Conservation (phyloP, 2,113 vertebrate genomes). For the Centropus unirufus region DNA sequence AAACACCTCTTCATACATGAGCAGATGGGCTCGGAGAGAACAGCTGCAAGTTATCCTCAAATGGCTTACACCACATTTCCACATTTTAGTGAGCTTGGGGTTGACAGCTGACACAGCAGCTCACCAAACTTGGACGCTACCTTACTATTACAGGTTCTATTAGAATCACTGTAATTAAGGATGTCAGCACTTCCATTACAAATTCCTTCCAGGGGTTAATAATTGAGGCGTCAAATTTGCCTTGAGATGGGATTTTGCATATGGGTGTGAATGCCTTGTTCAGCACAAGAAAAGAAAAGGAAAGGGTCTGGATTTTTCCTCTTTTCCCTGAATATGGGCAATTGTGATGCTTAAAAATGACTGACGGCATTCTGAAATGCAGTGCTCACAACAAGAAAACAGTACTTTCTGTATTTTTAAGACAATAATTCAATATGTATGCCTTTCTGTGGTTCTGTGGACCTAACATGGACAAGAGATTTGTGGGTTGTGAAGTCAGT, state of each 20-base stretch:
- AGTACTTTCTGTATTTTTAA: background rate
- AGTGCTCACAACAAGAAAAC: background rate
- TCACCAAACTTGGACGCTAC: background rate
- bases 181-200: background rate
- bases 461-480: accelerated
- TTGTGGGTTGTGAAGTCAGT: background rate
- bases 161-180: conserved; percentile 19
- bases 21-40: background rate
- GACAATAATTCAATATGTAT: background rate
- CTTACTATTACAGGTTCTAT: conserved; percentile 10
- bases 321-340: background rate
- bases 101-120: background rate
- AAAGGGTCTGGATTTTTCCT: background rate
- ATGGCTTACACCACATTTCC: background rate
- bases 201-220: background rate
- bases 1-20: conserved; percentile 9
- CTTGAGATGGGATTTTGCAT: background rate
- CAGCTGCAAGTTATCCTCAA: background rate
- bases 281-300: background rate
- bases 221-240: background rate
- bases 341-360: background rate
- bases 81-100: background rate
- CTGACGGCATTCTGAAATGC: background rate
- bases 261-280: background rate
- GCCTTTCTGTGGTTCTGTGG: background rate